Evolutionary conservation across 2,113 vertebrate species (phyloP), one percentile per base, ranked within the genome.

Genomic region (Etia nguti): DNA sequence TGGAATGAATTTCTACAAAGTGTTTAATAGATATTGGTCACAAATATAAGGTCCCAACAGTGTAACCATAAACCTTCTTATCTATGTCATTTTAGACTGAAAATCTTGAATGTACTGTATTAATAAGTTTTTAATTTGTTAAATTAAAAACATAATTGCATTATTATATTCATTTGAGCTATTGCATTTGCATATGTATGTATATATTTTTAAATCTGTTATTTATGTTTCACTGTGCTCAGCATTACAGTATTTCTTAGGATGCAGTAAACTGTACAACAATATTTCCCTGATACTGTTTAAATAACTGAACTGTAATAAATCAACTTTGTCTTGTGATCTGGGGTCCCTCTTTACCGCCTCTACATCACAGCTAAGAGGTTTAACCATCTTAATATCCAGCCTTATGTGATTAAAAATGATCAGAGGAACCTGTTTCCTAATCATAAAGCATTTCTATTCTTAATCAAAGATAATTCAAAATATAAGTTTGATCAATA

Each of bases 1-100:
- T 62, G 0, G 29, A 34, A 34, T 0, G 2, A 62, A 62, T 0
- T 62, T 62, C 29, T 34, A 6, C 16, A 60, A 60, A 34, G 29
- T 60, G 16, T 60, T 60, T 60, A 60, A 0, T 20, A 34, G 0
- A 60, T 34, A 60, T 20, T 60, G 29, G 3, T 0, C 57, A 60
- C 29, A 60, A 60, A 60, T 60, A 34, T 60, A 60, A 10, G 3
- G 57, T 60, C 9, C 26, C 26, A 3, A 59, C 57, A 59, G 57
- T 59, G 57, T 59, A 1, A 59, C 57, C 0, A 0, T 18, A 31
- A 31, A 59, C 5, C 8, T 18, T 60, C 15, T 0, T 60, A 60
- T 34, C 34, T 60, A 60, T 6, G 0, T 60, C 5, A 34, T 60
- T 60, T 60, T 20, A 60, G 15, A 60, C 29, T 34, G 16, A 60